Evolutionary conservation across 2,888 invertebrate species (phyloP).

Genomic region (Erebia epiphron): DNA sequence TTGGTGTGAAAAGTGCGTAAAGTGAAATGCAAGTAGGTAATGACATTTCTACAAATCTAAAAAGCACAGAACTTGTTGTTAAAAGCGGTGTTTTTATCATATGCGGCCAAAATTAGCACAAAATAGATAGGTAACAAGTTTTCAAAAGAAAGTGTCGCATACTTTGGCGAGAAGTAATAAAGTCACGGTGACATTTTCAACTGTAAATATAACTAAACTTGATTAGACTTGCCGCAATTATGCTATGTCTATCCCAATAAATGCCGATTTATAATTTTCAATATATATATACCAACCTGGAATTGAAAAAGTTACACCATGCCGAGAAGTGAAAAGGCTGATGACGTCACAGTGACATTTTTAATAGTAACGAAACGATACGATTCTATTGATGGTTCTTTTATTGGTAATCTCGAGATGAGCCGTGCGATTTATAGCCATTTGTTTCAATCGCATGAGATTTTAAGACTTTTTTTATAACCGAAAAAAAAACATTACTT

Average conservation of each 20-base stretch:
- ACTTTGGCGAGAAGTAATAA: too few relatives aligned
- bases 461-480: conserved; percentile 3
- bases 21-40: not conserved
- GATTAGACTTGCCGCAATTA: too few relatives aligned
- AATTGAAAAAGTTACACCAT: not conserved
- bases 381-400: not conserved
- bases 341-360: not conserved
- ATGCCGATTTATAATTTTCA: too few relatives aligned
- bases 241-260: too few relatives aligned
- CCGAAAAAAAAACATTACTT: not conserved
- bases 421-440: conserved; percentile 11
- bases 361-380: not conserved
- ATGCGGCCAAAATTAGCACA: too few relatives aligned
- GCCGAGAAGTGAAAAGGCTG: not conserved
- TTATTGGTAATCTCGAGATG: conserved; percentile 7
- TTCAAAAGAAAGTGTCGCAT: too few relatives aligned
- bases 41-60: not conserved
- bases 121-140: too few relatives aligned
- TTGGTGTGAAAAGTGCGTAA: not conserved
- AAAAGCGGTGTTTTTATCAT: too few relatives aligned
- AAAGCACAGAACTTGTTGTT: not conserved
- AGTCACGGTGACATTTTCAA: too few relatives aligned
- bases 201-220: too few relatives aligned
- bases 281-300: not conserved
- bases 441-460: conserved; percentile 10